Evolutionary conservation across 2,888 invertebrate genomes (phyloP).

Genomic region (Amphipoea oculea): DNA sequence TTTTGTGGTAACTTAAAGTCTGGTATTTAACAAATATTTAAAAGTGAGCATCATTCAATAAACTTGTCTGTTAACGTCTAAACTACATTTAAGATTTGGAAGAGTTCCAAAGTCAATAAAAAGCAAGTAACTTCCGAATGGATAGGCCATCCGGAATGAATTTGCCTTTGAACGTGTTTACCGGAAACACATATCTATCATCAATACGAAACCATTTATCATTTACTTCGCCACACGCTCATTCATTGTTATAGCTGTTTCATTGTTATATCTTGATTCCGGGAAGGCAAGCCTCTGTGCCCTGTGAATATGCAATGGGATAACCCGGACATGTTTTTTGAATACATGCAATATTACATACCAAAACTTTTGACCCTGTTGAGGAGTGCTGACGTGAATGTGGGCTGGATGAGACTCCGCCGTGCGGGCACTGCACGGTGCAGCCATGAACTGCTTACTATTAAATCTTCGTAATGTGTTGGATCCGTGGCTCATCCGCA

Average conservation of each 20-base stretch:
- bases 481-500: too few species aligned
- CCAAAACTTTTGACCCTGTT: not conserved
- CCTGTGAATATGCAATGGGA: not conserved
- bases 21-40: too few species aligned
- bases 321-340: not conserved
- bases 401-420: not conserved
- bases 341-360: not conserved
- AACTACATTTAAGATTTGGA: conserved; percentile 9
- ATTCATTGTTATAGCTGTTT: not conserved
- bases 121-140: not conserved
- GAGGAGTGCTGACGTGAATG: not conserved
- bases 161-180: not conserved
- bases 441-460: not conserved
- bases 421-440: not conserved
- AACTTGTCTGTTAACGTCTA: too few species aligned
- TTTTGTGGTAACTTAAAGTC: too few species aligned
- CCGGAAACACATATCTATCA: not conserved
- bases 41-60: too few species aligned
- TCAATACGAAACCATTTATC: conserved; percentile 11
- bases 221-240: not conserved
- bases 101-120: not conserved
- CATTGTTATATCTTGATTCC: not conserved
- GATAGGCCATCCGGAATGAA: not conserved
- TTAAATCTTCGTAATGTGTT: too few species aligned
- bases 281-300: not conserved